These are phyloP conservation scores for Erethizon dorsatum DNA, from an alignment of 2,797 vertebrate species.

Conservation along the genomic window DNA sequence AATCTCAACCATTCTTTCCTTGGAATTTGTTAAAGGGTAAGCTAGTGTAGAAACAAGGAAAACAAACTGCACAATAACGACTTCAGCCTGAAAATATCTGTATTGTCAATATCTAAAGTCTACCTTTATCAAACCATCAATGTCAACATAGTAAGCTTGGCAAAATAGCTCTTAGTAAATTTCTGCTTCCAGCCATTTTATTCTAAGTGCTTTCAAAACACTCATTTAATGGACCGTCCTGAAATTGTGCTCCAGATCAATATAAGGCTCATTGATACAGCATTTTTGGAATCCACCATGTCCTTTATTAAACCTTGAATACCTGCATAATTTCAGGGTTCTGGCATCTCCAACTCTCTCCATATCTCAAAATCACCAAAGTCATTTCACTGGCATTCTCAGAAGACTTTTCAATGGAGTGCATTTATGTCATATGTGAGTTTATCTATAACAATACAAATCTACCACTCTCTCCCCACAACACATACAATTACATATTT, in stretches of 20 bases:
- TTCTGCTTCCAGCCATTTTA: conserved; percentile 30
- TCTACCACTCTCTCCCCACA: not conserved
- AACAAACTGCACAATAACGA: not conserved
- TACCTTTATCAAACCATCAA: not conserved
- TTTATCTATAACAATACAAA: not conserved
- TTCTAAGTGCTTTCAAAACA: conserved; percentile 69
- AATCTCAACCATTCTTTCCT: not conserved
- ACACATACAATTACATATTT: not conserved
- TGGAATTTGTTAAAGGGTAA: not conserved
- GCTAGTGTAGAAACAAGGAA: not conserved
- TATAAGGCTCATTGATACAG: conserved; percentile 31
- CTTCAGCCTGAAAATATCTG: not conserved
- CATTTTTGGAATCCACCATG: conserved; percentile 47
- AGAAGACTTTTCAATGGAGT: conserved; percentile 26
- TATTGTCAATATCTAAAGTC: not conserved
- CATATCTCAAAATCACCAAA: not conserved
- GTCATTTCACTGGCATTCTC: not conserved
- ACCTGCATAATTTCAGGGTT: not conserved
- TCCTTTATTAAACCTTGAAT: conserved; percentile 33
- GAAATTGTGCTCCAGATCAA: conserved; percentile 56
- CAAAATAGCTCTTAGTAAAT: not conserved
- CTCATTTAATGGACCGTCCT: conserved; percentile 56
- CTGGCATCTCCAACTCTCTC: not conserved
- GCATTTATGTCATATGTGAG: not conserved
- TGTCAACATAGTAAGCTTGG: not conserved